phyloP scores from a whole-genome alignment of 2,797 vertebrate genomes.

The Tenualosa ilisha region DNA sequence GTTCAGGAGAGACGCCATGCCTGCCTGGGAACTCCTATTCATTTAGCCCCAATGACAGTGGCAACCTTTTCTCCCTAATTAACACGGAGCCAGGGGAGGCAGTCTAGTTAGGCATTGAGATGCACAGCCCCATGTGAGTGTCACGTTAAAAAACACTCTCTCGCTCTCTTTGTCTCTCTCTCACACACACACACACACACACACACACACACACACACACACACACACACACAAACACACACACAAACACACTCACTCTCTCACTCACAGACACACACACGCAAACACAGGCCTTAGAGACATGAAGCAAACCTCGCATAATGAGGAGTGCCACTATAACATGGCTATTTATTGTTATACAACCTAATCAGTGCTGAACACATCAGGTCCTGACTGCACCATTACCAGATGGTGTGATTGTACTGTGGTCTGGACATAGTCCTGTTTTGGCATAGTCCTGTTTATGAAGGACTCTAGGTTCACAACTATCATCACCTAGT shows the following conservation, averaged over 20 bases:
- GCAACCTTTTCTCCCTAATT: slow-evolving; percentile 39
- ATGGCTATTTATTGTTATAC: background rate
- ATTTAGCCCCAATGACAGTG: slow-evolving; percentile 25
- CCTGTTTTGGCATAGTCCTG: background rate
- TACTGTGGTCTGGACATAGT: background rate
- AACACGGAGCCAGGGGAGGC: slow-evolving; percentile 34
- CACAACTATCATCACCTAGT: background rate
- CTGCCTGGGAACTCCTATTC: slow-evolving; percentile 1
- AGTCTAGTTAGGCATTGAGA: slow-evolving; percentile 25
- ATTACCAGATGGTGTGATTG: background rate
- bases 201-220: background rate
- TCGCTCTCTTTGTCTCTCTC: no score
- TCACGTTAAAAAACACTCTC: slow-evolving; percentile 9
- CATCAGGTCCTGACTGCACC: background rate
- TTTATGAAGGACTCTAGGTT: background rate
- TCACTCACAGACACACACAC: background rate
- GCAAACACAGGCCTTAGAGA: background rate
- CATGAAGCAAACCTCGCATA: background rate
- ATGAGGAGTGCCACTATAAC: background rate
- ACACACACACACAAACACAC: slow-evolving; percentile 7
- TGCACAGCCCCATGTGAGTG: slow-evolving; percentile 17
- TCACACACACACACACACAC: background rate
- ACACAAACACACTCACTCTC: background rate
- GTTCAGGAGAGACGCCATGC: background rate
- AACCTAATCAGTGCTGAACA: background rate